Percentiles rank a stretch among this genome's conserved stretches.
These are phyloP conservation scores for Machimus rusticus DNA, from an alignment of 2,888 invertebrate genomes.

Conservation along the genomic window DNA sequence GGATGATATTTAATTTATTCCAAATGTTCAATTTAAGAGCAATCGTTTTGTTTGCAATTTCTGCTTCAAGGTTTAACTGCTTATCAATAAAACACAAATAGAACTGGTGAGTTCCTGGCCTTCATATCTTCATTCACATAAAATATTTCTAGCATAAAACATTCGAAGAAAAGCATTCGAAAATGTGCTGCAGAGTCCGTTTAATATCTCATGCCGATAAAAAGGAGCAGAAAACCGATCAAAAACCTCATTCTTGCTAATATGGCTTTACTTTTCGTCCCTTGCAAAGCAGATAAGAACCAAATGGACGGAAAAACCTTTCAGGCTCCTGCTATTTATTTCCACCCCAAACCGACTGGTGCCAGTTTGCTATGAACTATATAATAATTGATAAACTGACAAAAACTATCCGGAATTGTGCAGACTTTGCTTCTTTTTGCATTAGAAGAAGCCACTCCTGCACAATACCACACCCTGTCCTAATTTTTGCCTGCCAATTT, in stretches of 20 bases:
- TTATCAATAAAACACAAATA: neutral
- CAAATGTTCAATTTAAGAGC: neutral
- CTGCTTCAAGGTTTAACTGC: neutral
- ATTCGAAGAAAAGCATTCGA: neutral
- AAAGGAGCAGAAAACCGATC: conserved; percentile 5
- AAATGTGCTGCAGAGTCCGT: neutral
- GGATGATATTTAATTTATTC: neutral
- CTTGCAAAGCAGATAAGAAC: conserved; percentile 1
- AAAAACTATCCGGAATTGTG: conserved; percentile 33
- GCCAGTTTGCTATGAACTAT: conserved; percentile 27
- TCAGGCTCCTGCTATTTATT: conserved; percentile 1
- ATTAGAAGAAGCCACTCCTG: neutral
- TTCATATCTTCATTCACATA: neutral
- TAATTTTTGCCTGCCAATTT: neutral
- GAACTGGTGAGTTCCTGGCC: neutral
- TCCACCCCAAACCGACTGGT: conserved; percentile 22
- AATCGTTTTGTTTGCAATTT: neutral
- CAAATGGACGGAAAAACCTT: conserved; percentile 19
- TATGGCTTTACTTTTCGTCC: neutral
- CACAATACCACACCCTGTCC: neutral
- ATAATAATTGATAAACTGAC: conserved; percentile 40
- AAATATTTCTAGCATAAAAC: conserved; percentile 8
- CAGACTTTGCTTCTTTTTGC: conserved; percentile 32
- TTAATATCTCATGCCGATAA: neutral
- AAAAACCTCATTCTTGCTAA: conserved; percentile 18